phyloP scores from a whole-genome alignment of 2,797 vertebrate genomes.

The Sebastes miniatus region DNA sequence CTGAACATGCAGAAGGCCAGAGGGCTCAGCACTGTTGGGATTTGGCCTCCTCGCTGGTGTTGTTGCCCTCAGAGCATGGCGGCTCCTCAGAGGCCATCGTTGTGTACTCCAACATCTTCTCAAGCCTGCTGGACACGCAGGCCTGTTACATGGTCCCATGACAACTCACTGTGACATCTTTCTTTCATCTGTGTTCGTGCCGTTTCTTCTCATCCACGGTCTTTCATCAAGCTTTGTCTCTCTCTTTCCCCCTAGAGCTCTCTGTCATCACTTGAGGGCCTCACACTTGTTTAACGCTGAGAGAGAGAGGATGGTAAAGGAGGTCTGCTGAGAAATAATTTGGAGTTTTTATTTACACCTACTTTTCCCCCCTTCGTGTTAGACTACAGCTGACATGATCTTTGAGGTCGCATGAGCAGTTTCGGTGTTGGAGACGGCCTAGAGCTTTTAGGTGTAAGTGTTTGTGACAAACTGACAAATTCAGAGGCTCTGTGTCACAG shows the following conservation, averaged over 20 bases:
- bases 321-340: neutral
- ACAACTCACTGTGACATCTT: constrained; percentile 43
- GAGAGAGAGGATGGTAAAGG: neutral
- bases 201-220: constrained; percentile 41
- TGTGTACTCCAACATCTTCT: constrained; percentile 40
- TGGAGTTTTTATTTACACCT: constrained; percentile 10
- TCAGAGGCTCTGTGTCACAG: constrained; percentile 37
- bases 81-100: constrained; percentile 52
- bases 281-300: constrained; percentile 28
- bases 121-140: constrained; percentile 57
- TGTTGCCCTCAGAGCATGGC: constrained; percentile 55
- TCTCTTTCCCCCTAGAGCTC: constrained; percentile 5
- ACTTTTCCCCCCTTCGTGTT: neutral
- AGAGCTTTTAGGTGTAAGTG: constrained; percentile 34
- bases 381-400: neutral
- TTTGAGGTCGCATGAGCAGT: constrained; percentile 25
- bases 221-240: constrained; percentile 16
- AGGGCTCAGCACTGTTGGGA: constrained; percentile 24
- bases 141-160: constrained; percentile 45
- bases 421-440: neutral
- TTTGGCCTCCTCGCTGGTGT: constrained; percentile 36
- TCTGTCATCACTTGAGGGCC: constrained; percentile 41
- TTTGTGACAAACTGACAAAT: constrained; percentile 55
- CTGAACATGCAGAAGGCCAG: constrained; percentile 20
- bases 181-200: constrained; percentile 60